phyloP scores from a whole-genome alignment of 2,113 vertebrate species.

The Pelecanus crispus region DNA sequence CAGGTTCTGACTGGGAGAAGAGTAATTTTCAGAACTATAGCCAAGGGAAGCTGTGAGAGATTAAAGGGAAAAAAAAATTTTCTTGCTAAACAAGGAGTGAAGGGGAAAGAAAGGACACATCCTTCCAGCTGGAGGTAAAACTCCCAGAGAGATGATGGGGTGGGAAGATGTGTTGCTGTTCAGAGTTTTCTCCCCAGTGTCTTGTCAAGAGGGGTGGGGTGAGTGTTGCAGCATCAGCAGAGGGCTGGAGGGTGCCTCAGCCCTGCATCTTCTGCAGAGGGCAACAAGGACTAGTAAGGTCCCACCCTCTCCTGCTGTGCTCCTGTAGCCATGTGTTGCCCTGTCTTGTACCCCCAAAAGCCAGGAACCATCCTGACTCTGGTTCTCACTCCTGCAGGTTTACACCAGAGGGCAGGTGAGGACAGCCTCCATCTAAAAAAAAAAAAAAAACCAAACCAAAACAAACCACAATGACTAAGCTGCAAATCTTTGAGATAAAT shows the following conservation, averaged over 20 bases:
- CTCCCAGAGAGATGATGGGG: background rate
- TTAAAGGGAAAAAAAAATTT: background rate
- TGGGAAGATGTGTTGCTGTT: background rate
- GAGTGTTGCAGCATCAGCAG: background rate
- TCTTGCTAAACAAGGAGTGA: background rate
- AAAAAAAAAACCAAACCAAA: background rate
- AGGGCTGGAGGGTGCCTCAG: background rate
- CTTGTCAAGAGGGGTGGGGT: background rate
- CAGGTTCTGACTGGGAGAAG: constrained; percentile 32
- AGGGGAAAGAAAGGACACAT: background rate
- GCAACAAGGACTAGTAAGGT: background rate
- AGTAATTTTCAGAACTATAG: background rate
- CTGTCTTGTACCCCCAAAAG: background rate
- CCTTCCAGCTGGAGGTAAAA: background rate
- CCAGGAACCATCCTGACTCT: background rate
- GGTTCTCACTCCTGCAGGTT: background rate
- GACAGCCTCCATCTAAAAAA: background rate
- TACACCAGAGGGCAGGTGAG: background rate
- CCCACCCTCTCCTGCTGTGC: background rate
- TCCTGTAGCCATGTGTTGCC: background rate
- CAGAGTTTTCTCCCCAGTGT: background rate
- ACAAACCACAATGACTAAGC: background rate
- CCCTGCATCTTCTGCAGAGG: background rate
- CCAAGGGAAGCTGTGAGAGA: background rate
- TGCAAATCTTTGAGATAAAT: background rate